Base-by-base conservation (phyloP, 2,888 invertebrate species). In the Drepana falcataria region DNA sequence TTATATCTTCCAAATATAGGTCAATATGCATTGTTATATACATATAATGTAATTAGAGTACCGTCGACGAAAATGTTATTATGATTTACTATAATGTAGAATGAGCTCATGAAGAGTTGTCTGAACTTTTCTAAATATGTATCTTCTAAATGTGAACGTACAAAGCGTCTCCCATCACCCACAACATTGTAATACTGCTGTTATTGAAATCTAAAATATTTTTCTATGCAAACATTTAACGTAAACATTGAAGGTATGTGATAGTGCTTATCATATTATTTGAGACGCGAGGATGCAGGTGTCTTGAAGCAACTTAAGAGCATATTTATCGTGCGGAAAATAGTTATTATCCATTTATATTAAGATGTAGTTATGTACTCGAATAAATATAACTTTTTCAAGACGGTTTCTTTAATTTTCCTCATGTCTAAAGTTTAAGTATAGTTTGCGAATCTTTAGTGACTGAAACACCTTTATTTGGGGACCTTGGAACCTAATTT, bases 311-410 rank as follows among this genome's bases (percentile, higher is more conserved):
- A 81, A 81, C 83, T 81, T 83, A 83, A 81, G 81, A 85, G 79
- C 85, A 86, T 90, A 90, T 91, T 90, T 90, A 90, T 89, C 87
- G 77, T 74, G 85, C 85, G 86, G 85, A 87, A 85, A 81, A 87
- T 90, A 89, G 86, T 84, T 87, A 87, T 85, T 87, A 87, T 89
- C 84, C 85, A 87, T 87, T 87, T 87, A 85, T 87, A 84, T 85
- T 91, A 91, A 91, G 91, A 81, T 91, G 91, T 91, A 91, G 91
- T 90, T 91, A 91, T 91, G 87, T 91, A 91, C 91, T 91, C 91
- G 90, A 91, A 91, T 91, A 91, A 91, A 91, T 91, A 87, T 91
- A 89, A 91, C 87, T 90, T 91, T 91, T 91, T 85, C 85, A 85
- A 85, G 79, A 73, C 60, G 60, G 61, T 59, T 60, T 66, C 21